Conservation (phyloP, 2,888 invertebrate genomes). For the Drosophila phalerata region DNA sequence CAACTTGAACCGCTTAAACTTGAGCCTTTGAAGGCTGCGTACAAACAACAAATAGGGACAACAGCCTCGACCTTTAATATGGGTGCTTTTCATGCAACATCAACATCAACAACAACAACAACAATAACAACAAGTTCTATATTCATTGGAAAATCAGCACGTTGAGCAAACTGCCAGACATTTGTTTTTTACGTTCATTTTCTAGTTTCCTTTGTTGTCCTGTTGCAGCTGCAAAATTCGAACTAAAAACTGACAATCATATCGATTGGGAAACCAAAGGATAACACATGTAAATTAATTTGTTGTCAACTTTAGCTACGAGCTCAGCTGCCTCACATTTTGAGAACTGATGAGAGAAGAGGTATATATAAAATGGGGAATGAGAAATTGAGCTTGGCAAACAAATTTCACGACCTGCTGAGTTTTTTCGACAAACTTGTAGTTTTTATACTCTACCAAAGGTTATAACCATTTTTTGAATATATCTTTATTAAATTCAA, state of each 20-base stretch:
- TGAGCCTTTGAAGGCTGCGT: conserved; percentile 63
- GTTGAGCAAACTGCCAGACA: conserved; percentile 49
- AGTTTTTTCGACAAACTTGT: background rate
- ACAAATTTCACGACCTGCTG: background rate
- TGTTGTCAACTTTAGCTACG: conserved; percentile 20
- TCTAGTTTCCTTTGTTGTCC: conserved; percentile 8
- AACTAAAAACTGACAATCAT: conserved; percentile 7
- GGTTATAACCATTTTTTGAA: background rate
- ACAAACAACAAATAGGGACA: conserved; percentile 57
- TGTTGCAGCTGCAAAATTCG: conserved; percentile 12
- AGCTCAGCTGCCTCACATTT: background rate
- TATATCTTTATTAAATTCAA: background rate
- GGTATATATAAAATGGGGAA: background rate
- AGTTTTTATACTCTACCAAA: background rate
- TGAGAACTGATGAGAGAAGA: background rate
- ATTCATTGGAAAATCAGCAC: conserved; percentile 41
- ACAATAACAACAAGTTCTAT: conserved; percentile 8
- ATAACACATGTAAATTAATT: conserved; percentile 38
- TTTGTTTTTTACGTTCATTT: conserved; percentile 8
- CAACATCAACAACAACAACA: background rate
- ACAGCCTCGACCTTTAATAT: conserved; percentile 50
- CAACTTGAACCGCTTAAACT: conserved; percentile 67
- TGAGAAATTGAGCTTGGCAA: background rate
- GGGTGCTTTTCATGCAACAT: conserved; percentile 7
- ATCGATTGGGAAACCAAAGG: conserved; percentile 53